Conservation (phyloP, 2,113 vertebrate genomes). For the Phyllostomus hastatus region DNA sequence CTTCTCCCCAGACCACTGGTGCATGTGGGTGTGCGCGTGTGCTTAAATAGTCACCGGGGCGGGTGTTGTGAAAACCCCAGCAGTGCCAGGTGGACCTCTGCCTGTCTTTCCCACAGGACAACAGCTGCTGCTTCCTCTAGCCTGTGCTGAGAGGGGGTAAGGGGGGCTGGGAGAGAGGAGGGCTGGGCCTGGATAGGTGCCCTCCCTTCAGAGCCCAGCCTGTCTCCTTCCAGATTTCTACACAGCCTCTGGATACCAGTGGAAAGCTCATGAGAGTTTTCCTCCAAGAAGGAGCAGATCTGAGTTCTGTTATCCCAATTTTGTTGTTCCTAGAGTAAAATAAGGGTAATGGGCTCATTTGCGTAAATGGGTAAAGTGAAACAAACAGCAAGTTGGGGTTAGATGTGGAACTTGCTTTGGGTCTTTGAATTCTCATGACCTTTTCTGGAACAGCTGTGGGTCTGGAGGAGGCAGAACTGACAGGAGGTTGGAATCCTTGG, state of each 20-base stretch:
- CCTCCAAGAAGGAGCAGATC: conserved; percentile 6
- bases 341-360: conserved; percentile 40
- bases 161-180: background rate
- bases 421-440: conserved; percentile 65
- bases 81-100: conserved; percentile 61
- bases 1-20: background rate
- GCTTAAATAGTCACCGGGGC: background rate
- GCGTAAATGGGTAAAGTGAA: conserved; percentile 44
- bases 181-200: conserved; percentile 33
- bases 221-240: conserved; percentile 46
- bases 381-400: conserved; percentile 25
- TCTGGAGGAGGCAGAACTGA: conserved; percentile 40
- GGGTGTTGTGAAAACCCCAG: conserved; percentile 29
- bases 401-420: conserved; percentile 20
- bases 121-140: conserved; percentile 67
- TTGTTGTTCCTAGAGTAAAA: conserved; percentile 22
- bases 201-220: conserved; percentile 38
- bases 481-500: conserved; percentile 44
- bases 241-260: conserved; percentile 44
- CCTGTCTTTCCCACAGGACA: conserved; percentile 54
- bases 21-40: background rate
- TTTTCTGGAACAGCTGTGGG: conserved; percentile 66
- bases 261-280: conserved; percentile 40
- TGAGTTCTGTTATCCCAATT: conserved; percentile 27
- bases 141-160: background rate